Conservation (phyloP, 2,888 invertebrate species). For the Calliopum simillimum region DNA sequence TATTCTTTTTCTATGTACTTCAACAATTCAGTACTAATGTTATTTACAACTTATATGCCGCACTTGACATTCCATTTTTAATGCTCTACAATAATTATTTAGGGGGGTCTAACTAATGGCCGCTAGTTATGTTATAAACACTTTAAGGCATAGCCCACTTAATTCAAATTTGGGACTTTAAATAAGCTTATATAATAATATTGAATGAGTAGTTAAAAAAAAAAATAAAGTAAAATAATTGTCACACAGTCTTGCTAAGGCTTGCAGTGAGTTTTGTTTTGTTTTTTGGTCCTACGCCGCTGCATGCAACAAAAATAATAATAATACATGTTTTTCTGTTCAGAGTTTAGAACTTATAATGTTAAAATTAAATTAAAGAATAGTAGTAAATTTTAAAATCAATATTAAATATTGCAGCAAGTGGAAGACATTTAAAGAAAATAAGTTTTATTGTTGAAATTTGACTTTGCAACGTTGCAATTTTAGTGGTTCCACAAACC, state of each 20-base stretch:
- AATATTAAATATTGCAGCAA: conserved; percentile 58
- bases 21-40: too few species aligned
- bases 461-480: conserved; percentile 8
- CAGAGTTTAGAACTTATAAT: conserved; percentile 33
- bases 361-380: background rate
- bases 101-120: too few species aligned
- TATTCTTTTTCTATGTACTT: too few species aligned
- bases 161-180: conserved; percentile 31
- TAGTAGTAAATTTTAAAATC: conserved; percentile 32
- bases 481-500: conserved; percentile 45
- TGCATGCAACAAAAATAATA: conserved; percentile 23
- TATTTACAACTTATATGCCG: too few species aligned
- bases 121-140: too few species aligned
- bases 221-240: conserved; percentile 26
- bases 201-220: conserved; percentile 1
- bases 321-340: conserved; percentile 13
- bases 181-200: conserved; percentile 10
- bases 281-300: background rate
- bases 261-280: background rate
- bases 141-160: background rate
- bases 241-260: conserved; percentile 34
- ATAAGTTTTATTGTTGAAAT: conserved; percentile 34
- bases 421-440: conserved; percentile 57
- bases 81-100: too few species aligned
- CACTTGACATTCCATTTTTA: too few species aligned